Evolutionary conservation across 2,888 invertebrate species (phyloP).

Genomic region (Heliconius charithonia): DNA sequence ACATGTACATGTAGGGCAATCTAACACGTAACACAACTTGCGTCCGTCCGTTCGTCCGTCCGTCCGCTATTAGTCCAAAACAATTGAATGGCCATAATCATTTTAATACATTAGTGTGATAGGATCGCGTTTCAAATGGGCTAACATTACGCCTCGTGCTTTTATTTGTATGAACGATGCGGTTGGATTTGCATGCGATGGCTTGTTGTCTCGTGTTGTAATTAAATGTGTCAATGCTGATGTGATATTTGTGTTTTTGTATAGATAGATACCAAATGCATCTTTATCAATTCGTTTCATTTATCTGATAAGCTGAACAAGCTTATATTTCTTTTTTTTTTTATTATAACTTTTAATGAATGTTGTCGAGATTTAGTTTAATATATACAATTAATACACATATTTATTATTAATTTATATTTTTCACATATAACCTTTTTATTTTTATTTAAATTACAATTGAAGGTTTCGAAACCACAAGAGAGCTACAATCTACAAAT

Average conservation of each 20-base stretch:
- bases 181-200: slow-evolving; percentile 30
- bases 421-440: neutral
- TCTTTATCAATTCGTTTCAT: neutral
- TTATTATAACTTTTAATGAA: no score
- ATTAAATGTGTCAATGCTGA: slow-evolving; percentile 25
- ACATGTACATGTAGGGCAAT: neutral
- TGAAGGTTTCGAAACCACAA: slow-evolving; percentile 29
- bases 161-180: slow-evolving; percentile 35
- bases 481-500: slow-evolving; percentile 40
- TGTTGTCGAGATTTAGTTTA: no score
- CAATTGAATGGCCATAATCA: slow-evolving; percentile 37
- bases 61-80: slow-evolving; percentile 30
- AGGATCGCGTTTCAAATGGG: slow-evolving; percentile 32
- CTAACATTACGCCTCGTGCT: slow-evolving; percentile 14
- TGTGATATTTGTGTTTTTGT: neutral
- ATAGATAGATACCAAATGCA: neutral
- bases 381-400: no score
- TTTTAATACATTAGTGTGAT: slow-evolving; percentile 44
- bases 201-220: slow-evolving; percentile 1
- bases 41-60: neutral
- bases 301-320: neutral
- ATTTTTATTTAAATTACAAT: neutral
- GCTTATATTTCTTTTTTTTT: neutral
- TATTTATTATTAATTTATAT: neutral
- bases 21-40: slow-evolving; percentile 24